Conservation (phyloP, 1,140 invertebrate genomes). For the Drosophila gunungcola region DNA sequence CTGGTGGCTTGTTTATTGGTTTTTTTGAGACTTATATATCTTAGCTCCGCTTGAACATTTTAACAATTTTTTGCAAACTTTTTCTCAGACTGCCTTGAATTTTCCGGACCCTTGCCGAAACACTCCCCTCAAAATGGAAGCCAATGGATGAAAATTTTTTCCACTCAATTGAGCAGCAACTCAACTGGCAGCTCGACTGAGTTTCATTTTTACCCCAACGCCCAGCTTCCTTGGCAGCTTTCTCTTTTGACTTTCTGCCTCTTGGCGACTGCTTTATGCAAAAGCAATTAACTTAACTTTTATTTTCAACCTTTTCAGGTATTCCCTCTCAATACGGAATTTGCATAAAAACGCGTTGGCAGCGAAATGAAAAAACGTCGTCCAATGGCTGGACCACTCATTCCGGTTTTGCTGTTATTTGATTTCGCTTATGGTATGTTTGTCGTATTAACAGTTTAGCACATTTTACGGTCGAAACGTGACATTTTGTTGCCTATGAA, state of each 20-base stretch:
- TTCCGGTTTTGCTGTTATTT: slow-evolving; percentile 31
- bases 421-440: slow-evolving; percentile 37
- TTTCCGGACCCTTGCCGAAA: slow-evolving; percentile 16
- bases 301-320: slow-evolving; percentile 42
- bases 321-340: slow-evolving; percentile 45
- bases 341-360: slow-evolving; percentile 40
- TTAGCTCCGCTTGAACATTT: slow-evolving; percentile 7
- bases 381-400: slow-evolving; percentile 15
- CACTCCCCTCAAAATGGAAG: slow-evolving; percentile 47
- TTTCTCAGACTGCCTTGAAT: slow-evolving; percentile 10
- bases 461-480: slow-evolving; percentile 75
- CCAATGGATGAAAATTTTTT: slow-evolving; percentile 76
- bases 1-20: slow-evolving; percentile 27
- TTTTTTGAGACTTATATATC: not conserved
- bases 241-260: slow-evolving; percentile 37
- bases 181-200: slow-evolving; percentile 58
- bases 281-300: slow-evolving; percentile 77
- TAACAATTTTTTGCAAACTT: slow-evolving; percentile 23
- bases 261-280: slow-evolving; percentile 57
- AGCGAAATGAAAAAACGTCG: slow-evolving; percentile 14
- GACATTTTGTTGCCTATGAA: slow-evolving; percentile 58
- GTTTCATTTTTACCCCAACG: slow-evolving; percentile 13
- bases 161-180: slow-evolving; percentile 72
- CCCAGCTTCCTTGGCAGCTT: slow-evolving; percentile 24
- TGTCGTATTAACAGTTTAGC: slow-evolving; percentile 66